Evolutionary conservation across 2,113 vertebrate species (phyloP), one percentile per base, ranked within the genome.

Genomic region (Prietella phreatophila): DNA sequence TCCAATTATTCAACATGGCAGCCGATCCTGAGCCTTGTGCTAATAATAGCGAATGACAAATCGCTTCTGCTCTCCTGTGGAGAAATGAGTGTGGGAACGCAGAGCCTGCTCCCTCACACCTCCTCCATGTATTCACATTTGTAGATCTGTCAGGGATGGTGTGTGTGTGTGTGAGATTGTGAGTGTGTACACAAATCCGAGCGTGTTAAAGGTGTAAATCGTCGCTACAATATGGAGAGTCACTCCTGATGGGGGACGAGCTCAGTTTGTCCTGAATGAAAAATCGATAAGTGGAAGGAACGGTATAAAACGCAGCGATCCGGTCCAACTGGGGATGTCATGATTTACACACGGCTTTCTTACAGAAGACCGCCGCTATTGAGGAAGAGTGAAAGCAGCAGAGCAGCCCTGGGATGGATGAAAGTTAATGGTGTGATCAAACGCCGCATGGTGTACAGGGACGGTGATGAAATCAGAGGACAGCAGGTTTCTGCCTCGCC

Each of bases 1-100:
- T 83, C 80, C 86, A 89, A 88, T 95, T 94, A 93, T 78, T 75
- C 91, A 95, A 94, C 88, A 5, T 65, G 58, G 73, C 65, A 73
- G 91, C 89, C 89, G 92, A 92, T 93, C 90, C 92, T 92, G 90
- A 89, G 91, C 90, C 87, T 84, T 19, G 88, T 89, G 92, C 91
- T 95, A 95, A 95, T 95, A 95, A 95, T 95, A 93, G 92, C 42
- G 92, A 92, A 94, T 93, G 93, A 94, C 92, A 90, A 91, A 91
- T 89, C 91, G 89, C 92, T 85, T 88, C 86, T 84, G 36, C 3
- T 89, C 93, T 93, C 93, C 89, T 83, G 6, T 90, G 93, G 91
- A 83, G 91, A 88, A 71, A 88, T 83, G 53, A 91, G 89, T 91
- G 89, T 75, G 87, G 14, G 36, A 90, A 84, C 67, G 83, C 56